These are phyloP conservation scores for Parotocinclus haroldoi DNA, from an alignment of 2,797 vertebrate genomes.

Conservation along the genomic window DNA sequence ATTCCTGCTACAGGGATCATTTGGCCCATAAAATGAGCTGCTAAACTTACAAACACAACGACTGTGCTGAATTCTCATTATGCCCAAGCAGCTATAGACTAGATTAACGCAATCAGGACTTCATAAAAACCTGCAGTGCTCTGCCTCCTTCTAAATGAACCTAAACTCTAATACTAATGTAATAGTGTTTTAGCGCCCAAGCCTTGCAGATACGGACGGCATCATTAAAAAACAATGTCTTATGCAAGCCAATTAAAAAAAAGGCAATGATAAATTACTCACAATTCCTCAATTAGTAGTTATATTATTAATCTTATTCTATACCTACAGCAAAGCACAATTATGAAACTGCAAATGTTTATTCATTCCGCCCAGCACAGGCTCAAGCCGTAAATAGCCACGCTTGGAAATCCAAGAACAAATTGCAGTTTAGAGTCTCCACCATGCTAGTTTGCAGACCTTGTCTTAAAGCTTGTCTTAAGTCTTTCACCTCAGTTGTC, in stretches of 20 bases:
- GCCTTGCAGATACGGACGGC: conserved; percentile 32
- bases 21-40: conserved; percentile 44
- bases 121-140: conserved; percentile 43
- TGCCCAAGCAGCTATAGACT: conserved; percentile 43
- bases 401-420: too few species aligned
- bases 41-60: conserved; percentile 40
- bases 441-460: too few species aligned
- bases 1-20: conserved; percentile 45
- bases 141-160: conserved; percentile 41
- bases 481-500: conserved; percentile 5
- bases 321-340: conserved; percentile 27
- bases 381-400: too few species aligned
- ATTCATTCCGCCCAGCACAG: neutral
- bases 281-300: conserved; percentile 23
- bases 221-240: conserved; percentile 48
- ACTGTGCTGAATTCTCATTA: conserved; percentile 44
- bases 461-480: too few species aligned
- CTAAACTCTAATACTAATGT: conserved; percentile 47
- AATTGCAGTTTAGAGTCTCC: too few species aligned
- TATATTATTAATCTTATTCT: conserved; percentile 38
- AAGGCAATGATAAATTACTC: conserved; percentile 38
- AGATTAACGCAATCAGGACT: conserved; percentile 51
- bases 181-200: conserved; percentile 38
- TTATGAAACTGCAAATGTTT: conserved; percentile 10
- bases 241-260: conserved; percentile 47